phyloP scores from a whole-genome alignment of 2,797 vertebrate genomes.

The Stomatorhinus walkeri region DNA sequence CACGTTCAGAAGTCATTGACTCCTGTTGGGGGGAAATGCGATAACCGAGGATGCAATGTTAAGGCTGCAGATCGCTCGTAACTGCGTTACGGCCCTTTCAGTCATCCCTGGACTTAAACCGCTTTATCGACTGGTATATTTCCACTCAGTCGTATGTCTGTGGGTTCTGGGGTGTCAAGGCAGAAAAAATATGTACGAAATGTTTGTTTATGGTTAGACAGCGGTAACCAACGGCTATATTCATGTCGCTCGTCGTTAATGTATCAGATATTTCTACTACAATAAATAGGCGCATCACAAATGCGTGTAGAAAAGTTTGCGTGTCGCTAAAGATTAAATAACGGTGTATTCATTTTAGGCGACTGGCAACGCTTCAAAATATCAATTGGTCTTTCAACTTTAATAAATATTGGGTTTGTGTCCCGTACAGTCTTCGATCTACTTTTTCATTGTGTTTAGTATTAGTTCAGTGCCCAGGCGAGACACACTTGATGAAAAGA shows the following conservation, averaged over 20 bases:
- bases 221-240: background rate
- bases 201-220: background rate
- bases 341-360: background rate
- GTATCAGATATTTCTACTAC: background rate
- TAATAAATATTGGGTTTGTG: background rate
- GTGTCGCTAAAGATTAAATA: background rate
- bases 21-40: background rate
- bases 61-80: background rate
- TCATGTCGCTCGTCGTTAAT: background rate
- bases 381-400: background rate
- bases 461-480: background rate
- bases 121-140: background rate
- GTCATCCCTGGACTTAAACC: background rate
- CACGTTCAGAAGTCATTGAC: background rate
- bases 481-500: background rate
- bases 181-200: background rate
- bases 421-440: background rate
- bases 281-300: background rate
- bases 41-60: background rate
- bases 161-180: background rate
- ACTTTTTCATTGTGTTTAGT: background rate
- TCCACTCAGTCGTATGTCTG: slow-evolving; percentile 6
- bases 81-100: background rate
- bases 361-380: background rate
- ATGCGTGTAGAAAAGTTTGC: background rate